Conservation (phyloP, 2,888 invertebrate species). For the Hydriomena furcata region DNA sequence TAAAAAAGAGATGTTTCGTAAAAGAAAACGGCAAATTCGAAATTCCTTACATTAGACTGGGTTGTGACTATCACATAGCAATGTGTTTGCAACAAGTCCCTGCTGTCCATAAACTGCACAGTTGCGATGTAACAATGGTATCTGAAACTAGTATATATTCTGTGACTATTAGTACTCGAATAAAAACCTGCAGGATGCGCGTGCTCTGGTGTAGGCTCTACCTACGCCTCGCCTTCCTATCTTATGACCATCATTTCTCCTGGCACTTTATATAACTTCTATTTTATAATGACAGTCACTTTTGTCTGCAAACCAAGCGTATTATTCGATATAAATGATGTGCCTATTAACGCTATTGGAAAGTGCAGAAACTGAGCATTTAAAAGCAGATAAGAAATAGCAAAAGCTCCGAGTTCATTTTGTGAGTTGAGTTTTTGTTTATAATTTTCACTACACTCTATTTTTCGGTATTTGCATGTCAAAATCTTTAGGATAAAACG, state of each 20-base stretch:
- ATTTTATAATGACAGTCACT: constrained; percentile 63
- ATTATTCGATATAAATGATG: constrained; percentile 19
- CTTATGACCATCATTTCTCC: constrained; percentile 73
- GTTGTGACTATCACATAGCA: constrained; percentile 4
- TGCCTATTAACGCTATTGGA: constrained; percentile 16
- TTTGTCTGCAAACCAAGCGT: constrained; percentile 41
- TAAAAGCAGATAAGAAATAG: constrained; percentile 4
- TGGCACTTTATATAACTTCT: constrained; percentile 71
- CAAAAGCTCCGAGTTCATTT: not conserved
- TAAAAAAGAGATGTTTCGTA: too few species aligned
- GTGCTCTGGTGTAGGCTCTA: constrained; percentile 39
- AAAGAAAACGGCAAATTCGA: too few species aligned
- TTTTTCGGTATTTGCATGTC: not conserved
- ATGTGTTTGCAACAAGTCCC: constrained; percentile 30
- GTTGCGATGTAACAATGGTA: constrained; percentile 65
- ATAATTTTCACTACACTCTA: not conserved
- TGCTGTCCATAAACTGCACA: constrained; percentile 65
- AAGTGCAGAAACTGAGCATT: too few species aligned
- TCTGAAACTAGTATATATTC: constrained; percentile 14
- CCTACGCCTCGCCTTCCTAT: constrained; percentile 66
- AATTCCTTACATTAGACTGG: not conserved
- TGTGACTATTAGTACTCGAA: constrained; percentile 27
- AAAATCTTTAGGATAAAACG: too few species aligned
- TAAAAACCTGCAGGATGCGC: constrained; percentile 53
- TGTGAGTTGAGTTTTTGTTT: too few species aligned